Evolutionary conservation across 1,140 invertebrate species (phyloP), one percentile per base, ranked within the genome.

Genomic region (Nomia melanderi): DNA sequence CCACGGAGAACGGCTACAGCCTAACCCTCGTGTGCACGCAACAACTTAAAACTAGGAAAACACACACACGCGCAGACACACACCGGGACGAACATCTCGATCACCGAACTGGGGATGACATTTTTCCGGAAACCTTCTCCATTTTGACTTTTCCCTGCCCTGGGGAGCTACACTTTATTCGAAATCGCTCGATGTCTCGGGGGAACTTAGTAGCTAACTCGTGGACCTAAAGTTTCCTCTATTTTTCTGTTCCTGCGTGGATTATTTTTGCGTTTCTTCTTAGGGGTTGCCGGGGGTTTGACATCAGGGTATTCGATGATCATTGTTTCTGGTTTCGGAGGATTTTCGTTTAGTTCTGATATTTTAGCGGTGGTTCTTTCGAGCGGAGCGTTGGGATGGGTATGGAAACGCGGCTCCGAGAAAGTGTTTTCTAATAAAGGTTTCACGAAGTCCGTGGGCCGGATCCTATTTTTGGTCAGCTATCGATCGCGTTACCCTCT

Each of bases 1-100:
- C 79, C 76, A 79, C 79, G 31, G 66, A 82, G 75, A 85, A 85
- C 75, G 66, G 33, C 65, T 39, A n/a, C n/a, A 56, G 62, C 64
- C 82, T 83, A 84, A 84, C 83, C 74, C 78, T 84, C 74, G 74
- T 81, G 74, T 81, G 82, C 82, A 81, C 84, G 83, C 83, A 84
- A 84, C 83, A 84, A 84, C 70, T 82, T 83, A 64, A 79, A 76
- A 71, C 47, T 41, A 17, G 31, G 56, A 64, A 60, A 65, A 44
- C 41, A 44, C 41, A 7, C 2, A 17, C n/a, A n/a, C n/a, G n/a
- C n/a, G n/a, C n/a, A n/a, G n/a, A n/a, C n/a, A n/a, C n/a, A n/a
- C n/a, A n/a, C n/a, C n/a, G n/a, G n/a, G n/a, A n/a, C n/a, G n/a
- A n/a, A n/a, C n/a, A n/a, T n/a, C n/a, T n/a, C n/a, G n/a, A n/a